Evolutionary conservation across 2,113 vertebrate genomes (phyloP), one percentile per base, ranked within the genome.

Genomic region (Anarrhichthys ocellatus): DNA sequence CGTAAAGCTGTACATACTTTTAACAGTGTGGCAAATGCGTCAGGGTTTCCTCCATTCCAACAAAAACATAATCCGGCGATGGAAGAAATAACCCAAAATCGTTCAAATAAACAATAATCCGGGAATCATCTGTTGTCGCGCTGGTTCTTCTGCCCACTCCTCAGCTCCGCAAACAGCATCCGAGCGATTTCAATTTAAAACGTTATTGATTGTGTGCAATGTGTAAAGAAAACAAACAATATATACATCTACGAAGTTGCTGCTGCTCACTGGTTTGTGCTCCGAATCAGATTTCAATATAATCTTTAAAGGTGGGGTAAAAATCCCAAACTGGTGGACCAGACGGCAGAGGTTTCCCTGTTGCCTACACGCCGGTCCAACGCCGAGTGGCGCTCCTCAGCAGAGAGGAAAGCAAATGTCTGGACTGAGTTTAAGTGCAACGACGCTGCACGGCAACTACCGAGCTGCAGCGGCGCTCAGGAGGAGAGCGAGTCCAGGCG

Each of bases 81-180:
- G 73, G 34, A 20, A 27, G 42, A 54, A 78, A 84, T 24, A 76
- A 76, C 0, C 76, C 91, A 90, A 89, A 86, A 81, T 93, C 88
- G 87, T 83, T 78, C 50, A 78, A 61, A 74, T 24, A 56, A 75
- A 86, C 1, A 81, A 63, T 63, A 81, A 78, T 87, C 78, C 70
- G 71, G 36, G 63, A 78, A 80, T 81, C 86, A 83, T 67, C 14
- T 78, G 54, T 42, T 46, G 85, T 44, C 40, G 71, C 10, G 13
- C 58, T 22, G 80, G 44, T 20, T 61, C 66, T 22, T 6, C 52
- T 52, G 52, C 10, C 15, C 22, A 54, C 64, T 52, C 24, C 34
- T 27, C 62, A 4, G 38, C 56, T 64, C 74, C 1, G 27, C 72
- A 40, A 27, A 22, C 64, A 70, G 52, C 68, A 17, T 52, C 81